These are phyloP conservation scores for Stenolophus ochropezus DNA, from an alignment of 2,888 invertebrate species.

Conservation along the genomic window DNA sequence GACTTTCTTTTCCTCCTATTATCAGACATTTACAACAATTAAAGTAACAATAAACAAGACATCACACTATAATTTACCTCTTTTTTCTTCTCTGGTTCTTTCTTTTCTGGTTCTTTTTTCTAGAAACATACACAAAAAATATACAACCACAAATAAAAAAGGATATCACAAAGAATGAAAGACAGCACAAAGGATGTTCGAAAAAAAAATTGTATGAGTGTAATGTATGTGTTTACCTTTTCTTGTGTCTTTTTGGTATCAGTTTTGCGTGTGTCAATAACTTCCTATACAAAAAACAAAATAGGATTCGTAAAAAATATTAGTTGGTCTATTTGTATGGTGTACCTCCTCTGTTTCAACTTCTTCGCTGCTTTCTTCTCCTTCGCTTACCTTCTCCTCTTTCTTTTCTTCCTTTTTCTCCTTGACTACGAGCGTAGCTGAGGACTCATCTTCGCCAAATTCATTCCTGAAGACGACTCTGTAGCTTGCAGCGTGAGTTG, in stretches of 20 bases:
- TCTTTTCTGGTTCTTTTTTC: slow-evolving; percentile 69
- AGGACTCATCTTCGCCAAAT: slow-evolving; percentile 91
- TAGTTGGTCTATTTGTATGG: neutral
- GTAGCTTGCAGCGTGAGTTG: slow-evolving; percentile 87
- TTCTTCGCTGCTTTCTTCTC: slow-evolving; percentile 62
- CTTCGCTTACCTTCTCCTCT: slow-evolving; percentile 67
- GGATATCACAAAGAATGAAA: slow-evolving; percentile 31
- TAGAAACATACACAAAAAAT: slow-evolving; percentile 59
- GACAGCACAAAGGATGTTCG: slow-evolving; percentile 39
- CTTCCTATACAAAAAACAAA: slow-evolving; percentile 59
- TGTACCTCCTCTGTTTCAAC: slow-evolving; percentile 63
- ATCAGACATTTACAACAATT: slow-evolving; percentile 18
- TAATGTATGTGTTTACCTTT: slow-evolving; percentile 64
- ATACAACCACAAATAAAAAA: slow-evolving; percentile 7
- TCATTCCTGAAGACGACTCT: slow-evolving; percentile 92
- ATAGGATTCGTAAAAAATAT: slow-evolving; percentile 7
- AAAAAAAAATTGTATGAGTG: slow-evolving; percentile 25
- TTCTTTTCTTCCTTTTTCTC: slow-evolving; percentile 74
- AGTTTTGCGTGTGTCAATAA: slow-evolving; percentile 63
- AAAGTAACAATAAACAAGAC: slow-evolving; percentile 6
- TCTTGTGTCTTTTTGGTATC: slow-evolving; percentile 70
- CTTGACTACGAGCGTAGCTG: slow-evolving; percentile 88
- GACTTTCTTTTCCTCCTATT: slow-evolving; percentile 68
- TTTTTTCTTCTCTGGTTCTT: slow-evolving; percentile 67
- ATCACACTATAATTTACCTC: slow-evolving; percentile 59